phyloP scores from a whole-genome alignment of 2,113 vertebrate species.

The Phyllostomus discolor region DNA sequence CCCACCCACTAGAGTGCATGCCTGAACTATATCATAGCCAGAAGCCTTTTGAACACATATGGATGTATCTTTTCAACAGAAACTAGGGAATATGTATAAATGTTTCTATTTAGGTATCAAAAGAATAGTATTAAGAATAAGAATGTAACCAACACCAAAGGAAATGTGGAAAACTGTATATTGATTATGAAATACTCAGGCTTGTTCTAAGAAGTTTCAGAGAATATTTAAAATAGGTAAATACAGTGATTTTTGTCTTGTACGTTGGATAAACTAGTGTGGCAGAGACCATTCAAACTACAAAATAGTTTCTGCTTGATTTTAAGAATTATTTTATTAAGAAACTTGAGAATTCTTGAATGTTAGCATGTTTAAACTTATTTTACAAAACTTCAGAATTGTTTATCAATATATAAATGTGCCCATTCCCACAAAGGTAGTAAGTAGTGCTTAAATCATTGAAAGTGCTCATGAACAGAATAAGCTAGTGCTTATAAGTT shows the following conservation, averaged over 20 bases:
- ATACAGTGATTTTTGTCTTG: background rate
- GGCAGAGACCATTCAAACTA: background rate
- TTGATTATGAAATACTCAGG: background rate
- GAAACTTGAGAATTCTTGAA: conserved; percentile 21
- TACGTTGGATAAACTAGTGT: background rate
- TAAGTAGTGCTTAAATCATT: background rate
- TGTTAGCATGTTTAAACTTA: conserved; percentile 11
- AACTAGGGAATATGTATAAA: conserved; percentile 17
- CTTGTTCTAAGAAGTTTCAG: conserved; percentile 31
- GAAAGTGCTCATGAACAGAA: background rate
- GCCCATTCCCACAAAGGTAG: background rate
- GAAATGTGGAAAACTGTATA: background rate
- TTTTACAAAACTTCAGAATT: conserved; percentile 14
- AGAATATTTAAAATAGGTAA: conserved; percentile 33
- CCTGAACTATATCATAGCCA: background rate
- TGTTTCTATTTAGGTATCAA: conserved; percentile 36
- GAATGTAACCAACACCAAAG: background rate
- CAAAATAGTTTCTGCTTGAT: background rate
- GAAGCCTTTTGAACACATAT: conserved; percentile 4
- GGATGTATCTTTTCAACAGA: conserved; percentile 8
- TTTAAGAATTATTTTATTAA: conserved; percentile 47
- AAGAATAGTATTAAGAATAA: conserved; percentile 1
- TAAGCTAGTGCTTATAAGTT: background rate
- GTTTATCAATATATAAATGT: background rate
- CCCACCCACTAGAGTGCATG: background rate